phyloP scores from a whole-genome alignment of 2,113 vertebrate species.

The Pipra filicauda region DNA sequence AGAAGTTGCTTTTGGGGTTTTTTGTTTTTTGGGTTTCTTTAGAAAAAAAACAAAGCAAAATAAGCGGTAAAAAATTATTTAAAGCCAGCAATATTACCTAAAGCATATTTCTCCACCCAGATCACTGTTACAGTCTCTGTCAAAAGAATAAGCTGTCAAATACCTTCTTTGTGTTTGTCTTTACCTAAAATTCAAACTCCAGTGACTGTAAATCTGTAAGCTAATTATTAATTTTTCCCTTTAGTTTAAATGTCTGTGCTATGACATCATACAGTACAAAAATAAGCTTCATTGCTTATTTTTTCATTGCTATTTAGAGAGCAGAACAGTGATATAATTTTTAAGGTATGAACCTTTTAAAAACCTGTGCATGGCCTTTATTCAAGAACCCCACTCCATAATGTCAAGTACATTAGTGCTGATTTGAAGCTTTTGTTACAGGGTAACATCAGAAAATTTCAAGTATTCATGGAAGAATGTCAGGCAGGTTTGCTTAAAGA shows the following conservation, averaged over 20 bases:
- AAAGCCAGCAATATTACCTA: not conserved
- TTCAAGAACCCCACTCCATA: not conserved
- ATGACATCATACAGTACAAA: not conserved
- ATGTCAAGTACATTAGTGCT: not conserved
- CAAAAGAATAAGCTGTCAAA: not conserved
- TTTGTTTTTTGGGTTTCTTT: not conserved
- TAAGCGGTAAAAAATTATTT: not conserved
- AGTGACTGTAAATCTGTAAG: not conserved
- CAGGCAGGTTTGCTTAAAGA: not conserved
- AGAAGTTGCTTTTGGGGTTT: not conserved
- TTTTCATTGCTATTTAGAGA: not conserved
- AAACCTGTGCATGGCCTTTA: not conserved
- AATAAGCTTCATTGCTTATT: not conserved
- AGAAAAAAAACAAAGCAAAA: not conserved
- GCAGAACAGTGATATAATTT: not conserved
- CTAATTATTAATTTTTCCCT: not conserved
- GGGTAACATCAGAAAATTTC: not conserved
- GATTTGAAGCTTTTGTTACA: constrained; percentile 24
- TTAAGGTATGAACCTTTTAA: not conserved
- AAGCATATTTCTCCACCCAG: not conserved
- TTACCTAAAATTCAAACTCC: not conserved
- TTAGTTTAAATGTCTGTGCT: not conserved
- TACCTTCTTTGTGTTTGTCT: not conserved
- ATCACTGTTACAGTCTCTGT: not conserved
- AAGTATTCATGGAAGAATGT: not conserved